These are phyloP conservation scores for Nomada flava DNA, from an alignment of 2,888 invertebrate species.

Conservation along the genomic window DNA sequence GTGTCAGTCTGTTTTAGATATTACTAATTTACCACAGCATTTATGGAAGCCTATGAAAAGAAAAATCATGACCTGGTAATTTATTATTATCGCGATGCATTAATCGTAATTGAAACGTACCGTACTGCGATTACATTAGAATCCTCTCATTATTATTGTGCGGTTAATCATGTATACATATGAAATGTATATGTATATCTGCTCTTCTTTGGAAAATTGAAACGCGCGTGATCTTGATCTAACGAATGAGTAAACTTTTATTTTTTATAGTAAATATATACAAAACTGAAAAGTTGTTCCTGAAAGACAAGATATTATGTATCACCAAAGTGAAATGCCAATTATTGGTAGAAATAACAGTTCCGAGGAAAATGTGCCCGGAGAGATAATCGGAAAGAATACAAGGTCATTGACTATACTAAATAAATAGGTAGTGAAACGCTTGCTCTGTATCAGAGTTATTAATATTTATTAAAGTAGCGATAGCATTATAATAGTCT, in stretches of 20 bases:
- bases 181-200: neutral
- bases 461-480: conserved; percentile 76
- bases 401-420: conserved; percentile 52
- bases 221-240: conserved; percentile 8
- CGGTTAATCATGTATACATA: neutral
- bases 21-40: neutral
- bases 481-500: conserved; percentile 52
- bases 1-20: conserved; percentile 30
- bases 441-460: conserved; percentile 81
- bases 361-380: conserved; percentile 2
- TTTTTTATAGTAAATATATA: conserved; percentile 13
- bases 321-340: conserved; percentile 42
- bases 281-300: neutral
- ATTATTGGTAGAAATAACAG: conserved; percentile 29
- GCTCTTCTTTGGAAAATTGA: conserved; percentile 6
- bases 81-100: conserved; percentile 48
- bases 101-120: conserved; percentile 48
- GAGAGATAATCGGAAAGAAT: conserved; percentile 23
- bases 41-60: conserved; percentile 5
- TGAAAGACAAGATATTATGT: conserved; percentile 10
- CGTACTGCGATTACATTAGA: neutral
- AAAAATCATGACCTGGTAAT: conserved; percentile 31
- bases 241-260: conserved; percentile 11
- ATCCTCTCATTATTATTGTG: neutral
- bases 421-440: conserved; percentile 65